These are phyloP conservation scores for Eidolon dupreanum DNA, from an alignment of 2,797 vertebrate genomes.

Conservation along the genomic window DNA sequence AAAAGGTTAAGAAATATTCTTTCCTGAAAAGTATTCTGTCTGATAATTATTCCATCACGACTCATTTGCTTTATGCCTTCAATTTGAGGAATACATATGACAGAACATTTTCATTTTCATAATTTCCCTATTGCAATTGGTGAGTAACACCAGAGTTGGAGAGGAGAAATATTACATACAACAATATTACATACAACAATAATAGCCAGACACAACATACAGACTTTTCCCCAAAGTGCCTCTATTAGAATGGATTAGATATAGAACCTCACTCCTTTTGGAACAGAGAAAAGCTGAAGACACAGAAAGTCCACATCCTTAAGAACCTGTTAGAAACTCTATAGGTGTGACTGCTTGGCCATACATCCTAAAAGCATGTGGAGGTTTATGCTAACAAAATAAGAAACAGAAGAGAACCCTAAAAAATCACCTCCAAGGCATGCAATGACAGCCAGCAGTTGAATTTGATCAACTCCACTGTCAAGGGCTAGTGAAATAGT, in stretches of 20 bases:
- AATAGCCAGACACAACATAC: neutral
- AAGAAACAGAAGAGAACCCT: neutral
- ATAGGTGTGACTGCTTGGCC: neutral
- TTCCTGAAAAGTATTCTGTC: constrained; percentile 67
- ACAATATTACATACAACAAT: neutral
- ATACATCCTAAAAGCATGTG: neutral
- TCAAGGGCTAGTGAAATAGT: neutral
- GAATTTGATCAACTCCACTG: neutral
- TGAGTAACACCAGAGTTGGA: neutral
- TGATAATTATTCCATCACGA: constrained; percentile 73
- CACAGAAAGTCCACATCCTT: neutral
- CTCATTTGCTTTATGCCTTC: constrained; percentile 72
- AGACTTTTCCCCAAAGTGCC: neutral
- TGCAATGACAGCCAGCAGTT: neutral
- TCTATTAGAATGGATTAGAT: neutral
- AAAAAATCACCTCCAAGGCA: neutral
- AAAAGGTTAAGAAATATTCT: constrained; percentile 77
- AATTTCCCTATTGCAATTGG: constrained; percentile 34
- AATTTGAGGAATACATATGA: constrained; percentile 18
- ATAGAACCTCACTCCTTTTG: rapidly evolving
- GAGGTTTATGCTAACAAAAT: neutral
- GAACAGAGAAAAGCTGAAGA: neutral
- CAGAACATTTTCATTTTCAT: constrained; percentile 52
- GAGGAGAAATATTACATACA: constrained; percentile 27
- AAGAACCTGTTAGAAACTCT: neutral